Base-by-base conservation (phyloP, 1,140 invertebrate genomes). In the Bombus sylvicola region DNA sequence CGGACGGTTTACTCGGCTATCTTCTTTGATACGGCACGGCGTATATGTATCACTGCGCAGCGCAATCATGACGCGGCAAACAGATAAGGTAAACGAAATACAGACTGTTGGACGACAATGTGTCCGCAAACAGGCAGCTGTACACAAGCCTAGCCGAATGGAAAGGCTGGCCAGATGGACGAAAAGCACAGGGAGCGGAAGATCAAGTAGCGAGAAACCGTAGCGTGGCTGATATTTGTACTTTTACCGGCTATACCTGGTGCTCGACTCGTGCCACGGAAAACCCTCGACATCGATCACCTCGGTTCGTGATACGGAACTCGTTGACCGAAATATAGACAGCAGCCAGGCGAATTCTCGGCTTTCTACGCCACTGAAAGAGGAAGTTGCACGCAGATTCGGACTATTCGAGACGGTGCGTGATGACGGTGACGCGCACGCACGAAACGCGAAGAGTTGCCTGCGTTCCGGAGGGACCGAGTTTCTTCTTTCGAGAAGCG, bases 251-350 rank as follows among this genome's bases (percentile, higher is more conserved):
- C 77, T 76, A 87, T 85, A 75, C 72, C 59, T 31, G 39, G 53
- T 64, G 8, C 41, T 43, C n/a, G 77, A 66, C 75, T 69, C 77
- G 76, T 76, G 83, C 81, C 69, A 75, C 85, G 85, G 86, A 90
- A 91, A 85, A 83, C 90, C 85, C 91, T 88, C 84, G 86, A 91
- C 92, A 91, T 92, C 88, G 85, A 92, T 92, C 92, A 89, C 86
- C 83, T 88, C 74, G 43, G 10, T 25, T 43, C 68, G 78, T 69
- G 89, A 87, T 85, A 88, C 79, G 88, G 74, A 77, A 81, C 71
- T 59, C 43, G 62, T 53, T 22, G n/a, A 13, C 74, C 79, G 88
- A 53, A 81, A 72, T 87, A 91, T 73, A 85, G 62, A 72, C 78
- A 34, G 79, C 72, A 34, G 59, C 88, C 91, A 91, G 87, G 87